Evolutionary conservation across 2,113 vertebrate genomes (phyloP), one percentile per base, ranked within the genome.

Genomic region (Xerus inauris): DNA sequence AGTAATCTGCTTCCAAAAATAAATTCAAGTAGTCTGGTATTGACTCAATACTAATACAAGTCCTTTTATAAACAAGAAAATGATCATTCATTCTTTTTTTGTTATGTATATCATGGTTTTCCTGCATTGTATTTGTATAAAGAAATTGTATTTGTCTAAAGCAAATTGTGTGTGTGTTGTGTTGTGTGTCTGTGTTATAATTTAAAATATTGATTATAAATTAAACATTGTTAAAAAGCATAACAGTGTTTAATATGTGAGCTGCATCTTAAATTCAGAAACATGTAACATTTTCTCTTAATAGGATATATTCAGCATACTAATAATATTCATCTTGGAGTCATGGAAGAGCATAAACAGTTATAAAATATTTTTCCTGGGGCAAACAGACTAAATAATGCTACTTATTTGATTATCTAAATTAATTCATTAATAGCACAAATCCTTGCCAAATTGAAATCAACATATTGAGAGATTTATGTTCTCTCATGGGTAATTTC

Each of bases 401-500:
- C 14, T 82, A 40, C 19, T 82, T 93, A 93, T 80, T 94, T 94
- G 51, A 84, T 73, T 93, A 91, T 76, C 35, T 94, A 79, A 93
- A 71, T 92, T 92, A 94, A 92, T 95, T 96, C 77, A 71, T 84
- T 92, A 96, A 95, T 28, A 95, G 93, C 35, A 85, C 13, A 94
- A 81, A 88, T 97, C 65, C 59, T 86, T 96, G 82, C 40, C 51
- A 97, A 97, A 87, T 81, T 92, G 51, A 95, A 96, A 88, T 94
- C 38, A 95, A 49, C 12, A 85, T 42, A 81, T 51, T 94, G 51
- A 79, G 5, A 13, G 47, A 54, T 92, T 87, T 90, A 30, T 96
- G 22, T 84, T 94, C 6, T 87, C 47, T 83, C 42, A 8, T 73
- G 26, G 14, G 45, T 89, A 80, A 65, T 87, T 91, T 94, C 73